A percentile compares a stretch with the other conserved stretches of the same genome.
phyloP scores from a whole-genome alignment of 2,797 vertebrate species.

The Acipenser oxyrinchus region DNA sequence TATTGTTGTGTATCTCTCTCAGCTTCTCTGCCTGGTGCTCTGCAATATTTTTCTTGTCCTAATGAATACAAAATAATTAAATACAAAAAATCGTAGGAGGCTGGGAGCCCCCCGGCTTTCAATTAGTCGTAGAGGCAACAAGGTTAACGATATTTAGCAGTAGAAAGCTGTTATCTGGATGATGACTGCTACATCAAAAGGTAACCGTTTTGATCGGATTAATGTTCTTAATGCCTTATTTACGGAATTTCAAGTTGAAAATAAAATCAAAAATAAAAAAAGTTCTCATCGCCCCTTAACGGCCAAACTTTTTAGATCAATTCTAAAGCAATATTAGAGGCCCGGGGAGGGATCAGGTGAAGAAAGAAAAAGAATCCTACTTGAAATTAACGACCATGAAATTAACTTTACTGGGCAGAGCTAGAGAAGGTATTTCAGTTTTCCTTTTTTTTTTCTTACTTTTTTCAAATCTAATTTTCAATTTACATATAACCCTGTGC shows the following conservation, averaged over 20 bases:
- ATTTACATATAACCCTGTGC: neutral
- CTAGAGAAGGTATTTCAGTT: constrained; percentile 8
- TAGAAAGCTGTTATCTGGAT: constrained; percentile 30
- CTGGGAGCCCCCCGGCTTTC: constrained; percentile 5
- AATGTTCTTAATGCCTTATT: constrained; percentile 33
- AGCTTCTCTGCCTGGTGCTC: constrained; percentile 23
- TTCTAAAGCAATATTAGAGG: constrained; percentile 11
- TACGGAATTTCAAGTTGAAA: constrained; percentile 27
- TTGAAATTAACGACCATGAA: neutral
- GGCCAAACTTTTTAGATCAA: neutral
- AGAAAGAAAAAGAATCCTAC: no score
- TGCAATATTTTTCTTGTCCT: constrained; percentile 29
- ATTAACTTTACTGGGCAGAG: neutral
- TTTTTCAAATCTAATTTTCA: constrained; percentile 1
- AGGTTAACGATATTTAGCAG: constrained; percentile 40
- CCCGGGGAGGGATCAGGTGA: constrained; percentile 17
- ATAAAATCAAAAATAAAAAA: no score
- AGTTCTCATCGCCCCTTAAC: no score
- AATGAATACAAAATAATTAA: neutral
- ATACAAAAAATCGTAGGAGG: neutral
- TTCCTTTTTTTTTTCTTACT: neutral
- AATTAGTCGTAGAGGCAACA: neutral
- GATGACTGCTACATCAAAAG: constrained; percentile 41
- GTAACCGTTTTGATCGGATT: constrained; percentile 43
- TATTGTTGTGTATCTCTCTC: constrained; percentile 7